Evolutionary conservation across 2,113 vertebrate genomes (phyloP), one percentile per base, ranked within the genome.

Genomic region (Pampusana beccarii): DNA sequence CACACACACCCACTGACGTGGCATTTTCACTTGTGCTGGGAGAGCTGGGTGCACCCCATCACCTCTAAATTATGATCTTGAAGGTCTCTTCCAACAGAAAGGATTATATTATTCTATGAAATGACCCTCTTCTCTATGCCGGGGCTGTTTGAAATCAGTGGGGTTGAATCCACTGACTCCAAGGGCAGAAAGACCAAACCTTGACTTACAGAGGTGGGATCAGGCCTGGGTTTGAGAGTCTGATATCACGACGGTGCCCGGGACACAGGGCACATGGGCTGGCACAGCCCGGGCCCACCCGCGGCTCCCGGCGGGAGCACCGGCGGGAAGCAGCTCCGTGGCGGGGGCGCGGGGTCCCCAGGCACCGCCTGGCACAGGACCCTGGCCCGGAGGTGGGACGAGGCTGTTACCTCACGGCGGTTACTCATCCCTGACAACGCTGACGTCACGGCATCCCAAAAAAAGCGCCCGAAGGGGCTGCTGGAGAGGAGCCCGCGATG

Each of bases 401-500:
- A n/a, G 78, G 64, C 92, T 67, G 78, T 33, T 67, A 77, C 93
- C 80, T 88, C 40, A 36, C 61, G 61, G 74, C 42, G 54, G 92
- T 97, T 97, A 97, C 95, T 97, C 97, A 98, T 97, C 97, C 86
- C 54, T 97, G 97, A 97, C 97, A 97, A 97, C 94, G 87, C 77
- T 94, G 48, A 95, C 87, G 84, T 97, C 96, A 97, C 74, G 88
- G 72, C 93, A 97, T 97, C 96, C 97, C 95, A 78, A 94, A 97
- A 85, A 92, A 84, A 91, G 77, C 69, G 36, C 72, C 62, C 11
- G 72, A 74, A 80, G 80, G 73, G 83, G 34, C 46, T 31, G 64
- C 10, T 20, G 80, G 57, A 79, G 21, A 82, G 75, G 15, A 71
- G 73, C 62, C 70, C 90, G 40, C 33, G 21, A 66, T 40, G 58